phyloP scores from a whole-genome alignment of 2,888 invertebrate genomes.

The Erebia aethiops region DNA sequence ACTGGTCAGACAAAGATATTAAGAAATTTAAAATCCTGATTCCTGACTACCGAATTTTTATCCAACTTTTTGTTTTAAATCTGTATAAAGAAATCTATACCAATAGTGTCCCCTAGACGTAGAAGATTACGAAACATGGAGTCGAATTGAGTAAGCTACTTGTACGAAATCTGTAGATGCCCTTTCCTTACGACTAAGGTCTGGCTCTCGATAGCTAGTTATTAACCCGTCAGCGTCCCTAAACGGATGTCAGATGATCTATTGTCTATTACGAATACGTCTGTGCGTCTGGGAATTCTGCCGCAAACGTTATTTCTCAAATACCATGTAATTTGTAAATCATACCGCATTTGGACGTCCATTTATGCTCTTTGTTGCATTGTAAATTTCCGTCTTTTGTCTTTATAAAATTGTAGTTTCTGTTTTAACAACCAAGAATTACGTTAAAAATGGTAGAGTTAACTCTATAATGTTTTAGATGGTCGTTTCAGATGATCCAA shows the following conservation, averaged over 20 bases:
- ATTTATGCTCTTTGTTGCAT: slow-evolving; percentile 30
- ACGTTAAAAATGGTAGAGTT: slow-evolving; percentile 44
- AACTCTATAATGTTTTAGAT: no score
- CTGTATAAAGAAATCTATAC: background rate
- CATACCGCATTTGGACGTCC: slow-evolving; percentile 33
- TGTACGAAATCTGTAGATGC: background rate
- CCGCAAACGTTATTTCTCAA: slow-evolving; percentile 43
- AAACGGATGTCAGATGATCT: slow-evolving; percentile 71
- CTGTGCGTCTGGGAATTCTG: slow-evolving; percentile 66
- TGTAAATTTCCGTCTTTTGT: slow-evolving; percentile 40
- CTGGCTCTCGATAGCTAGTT: slow-evolving; percentile 49
- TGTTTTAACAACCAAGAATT: slow-evolving; percentile 25
- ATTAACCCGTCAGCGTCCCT: slow-evolving; percentile 63
- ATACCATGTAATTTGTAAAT: slow-evolving; percentile 42
- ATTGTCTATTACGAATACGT: slow-evolving; percentile 64
- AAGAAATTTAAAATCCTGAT: no score
- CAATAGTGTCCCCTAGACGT: background rate
- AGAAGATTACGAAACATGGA: background rate
- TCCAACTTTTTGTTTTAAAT: background rate
- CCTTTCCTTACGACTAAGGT: slow-evolving; percentile 19
- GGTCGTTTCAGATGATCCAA: no score
- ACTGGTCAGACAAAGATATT: no score
- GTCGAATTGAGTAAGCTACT: slow-evolving; percentile 5
- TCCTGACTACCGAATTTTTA: no score
- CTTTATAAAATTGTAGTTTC: slow-evolving; percentile 26